Evolutionary conservation across 2,888 invertebrate genomes (phyloP), one percentile per base, ranked within the genome.

Genomic region (Leptarthrus brevirostris): DNA sequence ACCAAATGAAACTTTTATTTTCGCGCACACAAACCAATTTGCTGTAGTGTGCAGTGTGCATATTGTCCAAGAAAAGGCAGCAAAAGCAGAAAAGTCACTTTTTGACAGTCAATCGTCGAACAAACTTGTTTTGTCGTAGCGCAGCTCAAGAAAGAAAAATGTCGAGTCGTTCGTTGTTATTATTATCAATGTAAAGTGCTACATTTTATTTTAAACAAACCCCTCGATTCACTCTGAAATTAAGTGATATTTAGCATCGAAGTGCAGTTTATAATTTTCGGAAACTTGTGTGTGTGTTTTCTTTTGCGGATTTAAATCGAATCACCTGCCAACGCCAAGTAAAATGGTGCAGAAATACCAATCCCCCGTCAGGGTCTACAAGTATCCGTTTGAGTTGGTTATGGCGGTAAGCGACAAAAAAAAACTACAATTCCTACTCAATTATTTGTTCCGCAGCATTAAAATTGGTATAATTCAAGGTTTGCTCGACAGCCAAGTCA

Each of bases 321-420:
- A 12, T 40, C n/a, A 6, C 36, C 16, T 34, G 58, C 58, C 34
- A 30, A 36, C 20, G 10, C 18, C 40, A 52, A 14, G 16, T 8
- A 52, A 52, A 83, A 97, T 97, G 97, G 97, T 97, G 82, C 97
- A 97, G 87, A 95, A 95, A 85, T 97, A 95, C 87, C 93, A 94
- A 84, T 94, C 96, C 78, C 97, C 97, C 80, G 92, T 97, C 71
- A 90, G 97, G 89, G 94, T 97, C 79, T 97, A 97, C 87, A 96
- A 96, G 86, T 91, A 93, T 85, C 93, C 96, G 69, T 97, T 97
- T 86, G 96, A 97, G 86, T 89, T 97, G 85, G 95, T 97, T 80
- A 97, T 97, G 97, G 92, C 93, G 87, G 96, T 96, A 86, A 90
- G 94, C 20, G 24, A 56, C 10, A 40, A 53, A 52, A 18, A 14